These are phyloP conservation scores for Ladona fulva DNA, from an alignment of 1,140 invertebrate genomes.

Conservation along the genomic window DNA sequence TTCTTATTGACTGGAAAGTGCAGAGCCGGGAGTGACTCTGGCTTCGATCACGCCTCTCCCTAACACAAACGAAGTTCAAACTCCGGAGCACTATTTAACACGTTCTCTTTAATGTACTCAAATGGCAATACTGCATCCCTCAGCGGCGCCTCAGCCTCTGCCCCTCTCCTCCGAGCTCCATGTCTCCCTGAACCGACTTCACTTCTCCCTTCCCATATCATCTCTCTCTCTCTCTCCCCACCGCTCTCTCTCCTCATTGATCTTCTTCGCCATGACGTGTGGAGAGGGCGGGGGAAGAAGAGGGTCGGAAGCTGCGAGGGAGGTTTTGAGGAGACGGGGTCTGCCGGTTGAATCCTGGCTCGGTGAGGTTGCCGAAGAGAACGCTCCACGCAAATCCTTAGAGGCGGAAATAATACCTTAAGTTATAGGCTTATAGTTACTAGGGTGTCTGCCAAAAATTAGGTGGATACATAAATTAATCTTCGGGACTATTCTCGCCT, in stretches of 20 bases:
- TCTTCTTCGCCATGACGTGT: not conserved
- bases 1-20: too few relatives aligned
- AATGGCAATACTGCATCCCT: not conserved
- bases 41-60: too few relatives aligned
- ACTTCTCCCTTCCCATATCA: not conserved
- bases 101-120: not conserved
- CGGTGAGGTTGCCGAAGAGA: not conserved
- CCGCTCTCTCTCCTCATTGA: not conserved
- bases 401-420: not conserved
- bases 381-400: not conserved
- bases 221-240: not conserved
- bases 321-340: not conserved
- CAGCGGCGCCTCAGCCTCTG: not conserved
- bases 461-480: not conserved
- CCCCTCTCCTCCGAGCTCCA: not conserved
- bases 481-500: not conserved
- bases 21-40: too few relatives aligned
- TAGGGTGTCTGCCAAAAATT: not conserved
- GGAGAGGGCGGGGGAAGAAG: not conserved
- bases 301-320: not conserved
- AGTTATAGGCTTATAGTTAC: not conserved
- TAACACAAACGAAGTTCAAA: too few relatives aligned
- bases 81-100: not conserved
- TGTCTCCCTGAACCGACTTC: not conserved
- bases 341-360: not conserved